phyloP scores from a whole-genome alignment of 2,797 vertebrate species.

The Falco peregrinus region DNA sequence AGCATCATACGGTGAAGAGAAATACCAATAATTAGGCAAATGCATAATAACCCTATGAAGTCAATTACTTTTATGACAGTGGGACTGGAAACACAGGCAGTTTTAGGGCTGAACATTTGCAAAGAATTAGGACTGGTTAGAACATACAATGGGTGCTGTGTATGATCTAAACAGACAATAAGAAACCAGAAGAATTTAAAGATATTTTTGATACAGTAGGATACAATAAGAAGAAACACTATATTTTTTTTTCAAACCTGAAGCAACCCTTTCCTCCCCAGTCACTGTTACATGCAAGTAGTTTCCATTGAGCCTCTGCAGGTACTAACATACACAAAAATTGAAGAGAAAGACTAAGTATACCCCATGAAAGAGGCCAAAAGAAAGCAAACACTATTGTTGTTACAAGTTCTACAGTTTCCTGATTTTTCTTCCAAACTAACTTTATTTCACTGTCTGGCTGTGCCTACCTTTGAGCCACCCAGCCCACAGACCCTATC shows the following conservation, averaged over 20 bases:
- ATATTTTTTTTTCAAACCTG: neutral
- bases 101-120: constrained; percentile 43
- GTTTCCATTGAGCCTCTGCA: neutral
- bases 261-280: neutral
- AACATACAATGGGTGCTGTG: constrained; percentile 25
- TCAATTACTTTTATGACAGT: constrained; percentile 50
- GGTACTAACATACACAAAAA: neutral
- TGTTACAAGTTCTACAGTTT: neutral
- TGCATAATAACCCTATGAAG: constrained; percentile 39
- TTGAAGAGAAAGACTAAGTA: neutral
- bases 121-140: constrained; percentile 53
- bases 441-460: neutral
- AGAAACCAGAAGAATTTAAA: constrained; percentile 44
- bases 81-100: constrained; percentile 18
- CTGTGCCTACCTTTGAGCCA: neutral
- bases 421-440: neutral
- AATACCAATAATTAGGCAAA: constrained; percentile 53
- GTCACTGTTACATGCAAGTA: neutral
- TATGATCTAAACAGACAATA: constrained; percentile 50
- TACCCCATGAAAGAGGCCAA: neutral
- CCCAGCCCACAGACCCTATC: neutral
- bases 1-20: constrained; percentile 15
- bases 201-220: constrained; percentile 37
- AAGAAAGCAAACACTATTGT: neutral
- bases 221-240: neutral